These are phyloP conservation scores for Mamestra brassicae DNA, from an alignment of 2,888 invertebrate genomes.

Conservation along the genomic window DNA sequence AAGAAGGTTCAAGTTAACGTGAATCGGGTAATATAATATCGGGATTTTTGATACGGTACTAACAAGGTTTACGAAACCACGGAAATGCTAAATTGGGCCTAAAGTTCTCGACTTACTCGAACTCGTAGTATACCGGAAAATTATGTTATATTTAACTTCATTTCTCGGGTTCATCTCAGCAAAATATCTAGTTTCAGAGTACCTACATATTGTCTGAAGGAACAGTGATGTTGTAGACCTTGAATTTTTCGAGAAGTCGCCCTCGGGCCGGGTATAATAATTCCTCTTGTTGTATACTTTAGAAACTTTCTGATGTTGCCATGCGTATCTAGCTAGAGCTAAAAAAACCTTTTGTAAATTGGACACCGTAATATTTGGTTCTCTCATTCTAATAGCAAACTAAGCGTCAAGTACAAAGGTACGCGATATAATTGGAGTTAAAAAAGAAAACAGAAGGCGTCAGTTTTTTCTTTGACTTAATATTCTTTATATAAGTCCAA, in stretches of 20 bases:
- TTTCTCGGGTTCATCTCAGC: slow-evolving; percentile 49
- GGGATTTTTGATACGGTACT: slow-evolving; percentile 65
- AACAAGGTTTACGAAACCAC: slow-evolving; percentile 69
- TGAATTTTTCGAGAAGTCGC: slow-evolving; percentile 40
- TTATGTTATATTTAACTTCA: slow-evolving; percentile 64
- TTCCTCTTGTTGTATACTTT: slow-evolving; percentile 40
- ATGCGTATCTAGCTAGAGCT: neutral
- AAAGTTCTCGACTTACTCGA: slow-evolving; percentile 67
- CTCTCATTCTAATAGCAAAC: neutral
- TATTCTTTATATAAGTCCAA: slow-evolving; percentile 13
- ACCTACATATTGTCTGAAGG: slow-evolving; percentile 32
- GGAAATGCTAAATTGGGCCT: slow-evolving; percentile 67
- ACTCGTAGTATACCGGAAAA: slow-evolving; percentile 58
- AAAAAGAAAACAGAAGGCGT: neutral
- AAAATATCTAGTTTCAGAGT: slow-evolving; percentile 62
- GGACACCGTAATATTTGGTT: slow-evolving; percentile 1
- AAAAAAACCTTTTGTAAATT: neutral
- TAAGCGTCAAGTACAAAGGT: neutral
- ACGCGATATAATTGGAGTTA: neutral
- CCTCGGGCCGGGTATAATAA: slow-evolving; percentile 46
- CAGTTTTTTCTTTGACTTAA: slow-evolving; percentile 6
- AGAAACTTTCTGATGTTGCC: slow-evolving; percentile 33
- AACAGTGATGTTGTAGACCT: slow-evolving; percentile 10
- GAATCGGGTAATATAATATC: slow-evolving; percentile 61
- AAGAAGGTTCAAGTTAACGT: slow-evolving; percentile 34